Percentiles rank a stretch among this genome's conserved stretches.
Conservation (phyloP, 2,113 vertebrate genomes). For the Antechinus stuartii region DNA sequence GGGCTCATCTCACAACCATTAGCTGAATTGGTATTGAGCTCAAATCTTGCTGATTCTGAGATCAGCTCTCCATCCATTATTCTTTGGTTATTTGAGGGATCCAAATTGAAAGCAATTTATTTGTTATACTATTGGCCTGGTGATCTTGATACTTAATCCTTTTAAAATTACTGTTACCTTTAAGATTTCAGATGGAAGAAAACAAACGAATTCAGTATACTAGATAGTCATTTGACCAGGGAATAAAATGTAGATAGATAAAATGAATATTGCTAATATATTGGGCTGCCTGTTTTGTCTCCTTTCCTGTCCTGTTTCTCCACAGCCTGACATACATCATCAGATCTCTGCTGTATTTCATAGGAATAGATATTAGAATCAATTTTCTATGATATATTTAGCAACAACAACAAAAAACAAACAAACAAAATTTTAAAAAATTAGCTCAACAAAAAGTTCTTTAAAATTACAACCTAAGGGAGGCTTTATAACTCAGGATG, state of each 20-base stretch:
- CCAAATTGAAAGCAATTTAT: slow-evolving; percentile 27
- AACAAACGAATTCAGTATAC: background rate
- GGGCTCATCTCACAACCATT: background rate
- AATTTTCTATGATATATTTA: slow-evolving; percentile 5
- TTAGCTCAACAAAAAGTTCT: slow-evolving; percentile 36
- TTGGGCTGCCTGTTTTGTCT: slow-evolving; percentile 5
- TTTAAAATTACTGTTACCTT: background rate
- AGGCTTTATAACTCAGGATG: background rate
- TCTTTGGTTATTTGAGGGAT: slow-evolving; percentile 43
- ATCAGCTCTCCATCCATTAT: background rate
- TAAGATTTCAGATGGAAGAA: background rate
- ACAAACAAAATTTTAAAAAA: too few relatives aligned
- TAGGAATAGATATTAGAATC: background rate
- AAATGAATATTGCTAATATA: slow-evolving; percentile 14
- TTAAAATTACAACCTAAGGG: background rate
- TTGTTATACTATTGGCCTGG: slow-evolving; percentile 10
- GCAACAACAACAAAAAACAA: background rate
- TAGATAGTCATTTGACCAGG: slow-evolving; percentile 14
- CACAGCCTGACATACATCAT: background rate
- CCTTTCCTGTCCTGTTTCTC: background rate
- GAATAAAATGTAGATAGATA: background rate
- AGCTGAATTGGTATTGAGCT: background rate
- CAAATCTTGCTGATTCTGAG: background rate
- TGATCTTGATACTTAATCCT: background rate
- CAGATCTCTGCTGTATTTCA: slow-evolving; percentile 35